Percentiles rank a stretch among this genome's conserved stretches.
phyloP scores from a whole-genome alignment of 2,797 vertebrate species.

The Coregonus ussuriensis region DNA sequence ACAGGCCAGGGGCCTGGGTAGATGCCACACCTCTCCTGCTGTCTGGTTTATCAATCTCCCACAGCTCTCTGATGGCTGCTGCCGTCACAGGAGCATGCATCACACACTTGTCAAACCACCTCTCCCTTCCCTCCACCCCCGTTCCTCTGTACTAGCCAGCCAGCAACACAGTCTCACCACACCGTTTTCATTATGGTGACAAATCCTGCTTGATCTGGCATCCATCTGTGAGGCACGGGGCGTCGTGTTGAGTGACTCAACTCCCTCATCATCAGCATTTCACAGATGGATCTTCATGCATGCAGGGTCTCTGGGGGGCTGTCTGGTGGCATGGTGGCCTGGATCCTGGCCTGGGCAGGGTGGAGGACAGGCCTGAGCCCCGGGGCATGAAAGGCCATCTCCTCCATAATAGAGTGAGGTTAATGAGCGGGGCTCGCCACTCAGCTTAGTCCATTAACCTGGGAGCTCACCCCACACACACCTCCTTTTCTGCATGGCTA shows the following conservation, averaged over 20 bases:
- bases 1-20: slow-evolving; percentile 44
- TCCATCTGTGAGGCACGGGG: slow-evolving; percentile 71
- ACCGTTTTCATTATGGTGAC: slow-evolving; percentile 69
- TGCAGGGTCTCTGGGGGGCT: slow-evolving; percentile 45
- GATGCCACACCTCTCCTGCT: slow-evolving; percentile 37
- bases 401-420: slow-evolving; percentile 52
- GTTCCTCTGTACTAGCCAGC: slow-evolving; percentile 55
- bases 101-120: slow-evolving; percentile 72
- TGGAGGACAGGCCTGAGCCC: slow-evolving; percentile 17
- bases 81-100: slow-evolving; percentile 70
- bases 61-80: slow-evolving; percentile 63
- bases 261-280: slow-evolving; percentile 70
- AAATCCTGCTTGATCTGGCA: slow-evolving; percentile 69
- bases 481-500: slow-evolving; percentile 31
- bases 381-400: slow-evolving; percentile 23
- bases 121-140: slow-evolving; percentile 57
- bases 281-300: slow-evolving; percentile 63
- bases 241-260: slow-evolving; percentile 63
- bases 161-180: slow-evolving; percentile 62
- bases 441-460: slow-evolving; percentile 67
- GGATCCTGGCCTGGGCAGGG: slow-evolving; percentile 29
- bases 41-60: slow-evolving; percentile 62
- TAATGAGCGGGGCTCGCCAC: slow-evolving; percentile 58
- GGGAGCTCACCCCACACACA: slow-evolving; percentile 41
- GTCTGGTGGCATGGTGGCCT: slow-evolving; percentile 49